These are phyloP conservation scores for Zosterops japonicus DNA, from an alignment of 2,113 vertebrate genomes.

Conservation along the genomic window DNA sequence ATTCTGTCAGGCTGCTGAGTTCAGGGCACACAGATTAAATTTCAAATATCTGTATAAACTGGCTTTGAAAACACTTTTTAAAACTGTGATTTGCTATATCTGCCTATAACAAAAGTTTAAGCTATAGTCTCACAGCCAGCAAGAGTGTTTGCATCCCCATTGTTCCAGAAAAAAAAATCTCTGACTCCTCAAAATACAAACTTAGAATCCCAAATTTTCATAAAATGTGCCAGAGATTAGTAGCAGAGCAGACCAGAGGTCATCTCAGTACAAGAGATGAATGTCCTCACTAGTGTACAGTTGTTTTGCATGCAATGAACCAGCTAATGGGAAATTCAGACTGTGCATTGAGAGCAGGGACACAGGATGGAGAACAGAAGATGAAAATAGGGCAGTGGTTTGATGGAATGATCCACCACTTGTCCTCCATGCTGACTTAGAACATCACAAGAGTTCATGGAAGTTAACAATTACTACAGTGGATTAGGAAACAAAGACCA, in stretches of 20 bases:
- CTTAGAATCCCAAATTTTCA: not conserved
- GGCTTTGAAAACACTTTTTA: not conserved
- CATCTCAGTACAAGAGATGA: not conserved
- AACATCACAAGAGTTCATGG: not conserved
- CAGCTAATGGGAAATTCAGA: not conserved
- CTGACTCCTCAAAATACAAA: not conserved
- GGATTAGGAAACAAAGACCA: not conserved
- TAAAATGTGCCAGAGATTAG: not conserved
- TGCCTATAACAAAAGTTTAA: not conserved
- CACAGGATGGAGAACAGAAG: not conserved
- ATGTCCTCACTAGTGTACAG: not conserved
- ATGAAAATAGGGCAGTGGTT: not conserved
- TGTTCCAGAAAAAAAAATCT: not conserved
- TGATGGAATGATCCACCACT: not conserved
- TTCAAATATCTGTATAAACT: not conserved
- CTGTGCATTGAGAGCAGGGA: not conserved
- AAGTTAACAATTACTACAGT: not conserved
- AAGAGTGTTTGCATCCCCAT: not conserved
- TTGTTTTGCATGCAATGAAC: not conserved
- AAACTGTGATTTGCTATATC: not conserved
- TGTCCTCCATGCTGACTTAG: not conserved
- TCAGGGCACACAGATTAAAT: not conserved
- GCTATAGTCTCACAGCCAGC: not conserved
- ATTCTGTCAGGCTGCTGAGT: not conserved
- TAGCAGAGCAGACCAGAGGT: not conserved